Conservation (phyloP, 2,797 vertebrate species). For the Sandelia bainsii region DNA sequence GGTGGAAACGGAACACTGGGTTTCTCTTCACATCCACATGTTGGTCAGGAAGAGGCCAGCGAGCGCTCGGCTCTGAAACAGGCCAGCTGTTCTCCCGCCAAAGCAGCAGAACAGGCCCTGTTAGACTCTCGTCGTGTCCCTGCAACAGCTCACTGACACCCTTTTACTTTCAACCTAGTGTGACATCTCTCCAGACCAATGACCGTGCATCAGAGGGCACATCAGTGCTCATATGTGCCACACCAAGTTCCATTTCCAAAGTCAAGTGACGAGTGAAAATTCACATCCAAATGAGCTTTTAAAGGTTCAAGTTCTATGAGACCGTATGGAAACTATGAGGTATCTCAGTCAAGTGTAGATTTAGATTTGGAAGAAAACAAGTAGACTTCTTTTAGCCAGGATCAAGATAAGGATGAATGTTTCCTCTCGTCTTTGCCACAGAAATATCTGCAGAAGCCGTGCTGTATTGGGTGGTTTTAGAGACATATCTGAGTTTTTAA, state of each 20-base stretch:
- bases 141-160: constrained; percentile 52
- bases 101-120: constrained; percentile 33
- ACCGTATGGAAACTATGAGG: constrained; percentile 30
- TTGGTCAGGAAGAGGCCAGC: constrained; percentile 58
- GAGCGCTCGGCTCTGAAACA: constrained; percentile 33
- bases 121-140: constrained; percentile 28
- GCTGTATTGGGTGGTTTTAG: constrained; percentile 16
- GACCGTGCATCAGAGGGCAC: constrained; percentile 32
- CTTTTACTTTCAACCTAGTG: constrained; percentile 59
- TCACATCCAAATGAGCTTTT: constrained; percentile 16
- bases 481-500: constrained; percentile 20
- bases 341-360: constrained; percentile 32
- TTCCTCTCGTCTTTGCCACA: constrained; percentile 33
- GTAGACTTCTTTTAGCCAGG: constrained; percentile 19
- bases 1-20: constrained; percentile 66
- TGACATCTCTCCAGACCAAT: constrained; percentile 65
- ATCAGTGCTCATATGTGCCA: constrained; percentile 44
- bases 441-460: constrained; percentile 1
- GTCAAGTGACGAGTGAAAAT: constrained; percentile 8
- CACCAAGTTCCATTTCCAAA: constrained; percentile 1
- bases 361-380: constrained; percentile 27
- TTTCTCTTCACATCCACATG: constrained; percentile 65
- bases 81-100: constrained; percentile 67
- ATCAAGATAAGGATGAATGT: constrained; percentile 23
- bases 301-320: constrained; percentile 32